Percentiles rank a stretch among this genome's conserved stretches.
Conservation (phyloP, 2,888 invertebrate genomes). For the Cheiracanthium punctorium region DNA sequence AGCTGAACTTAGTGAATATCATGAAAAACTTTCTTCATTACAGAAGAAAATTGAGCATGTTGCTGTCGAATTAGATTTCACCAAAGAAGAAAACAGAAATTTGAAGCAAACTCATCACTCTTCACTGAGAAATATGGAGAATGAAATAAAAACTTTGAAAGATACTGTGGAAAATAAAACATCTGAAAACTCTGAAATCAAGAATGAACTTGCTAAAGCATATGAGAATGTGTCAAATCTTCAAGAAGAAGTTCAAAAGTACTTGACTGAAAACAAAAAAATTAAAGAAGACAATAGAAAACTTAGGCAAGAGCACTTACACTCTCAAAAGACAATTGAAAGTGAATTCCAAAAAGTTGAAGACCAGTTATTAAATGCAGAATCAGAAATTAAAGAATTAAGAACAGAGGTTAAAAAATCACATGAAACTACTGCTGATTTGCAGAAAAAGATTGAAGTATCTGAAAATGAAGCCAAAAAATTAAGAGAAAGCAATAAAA, state of each 20-base stretch:
- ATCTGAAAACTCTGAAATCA: conserved; percentile 55
- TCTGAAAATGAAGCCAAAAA: conserved; percentile 46
- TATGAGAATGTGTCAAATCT: conserved; percentile 60
- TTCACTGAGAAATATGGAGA: conserved; percentile 57
- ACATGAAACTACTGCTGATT: conserved; percentile 24
- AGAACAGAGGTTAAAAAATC: conserved; percentile 49
- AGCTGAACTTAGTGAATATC: conserved; percentile 62
- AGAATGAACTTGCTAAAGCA: conserved; percentile 56
- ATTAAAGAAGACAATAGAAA: conserved; percentile 83
- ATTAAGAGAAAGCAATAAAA: conserved; percentile 51
- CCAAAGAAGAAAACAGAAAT: conserved; percentile 60
- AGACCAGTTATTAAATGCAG: conserved; percentile 45
- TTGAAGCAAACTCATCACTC: conserved; percentile 49
- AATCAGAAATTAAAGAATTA: conserved; percentile 55
- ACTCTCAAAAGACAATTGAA: conserved; percentile 60
- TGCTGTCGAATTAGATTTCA: conserved; percentile 59
- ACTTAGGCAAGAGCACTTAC: conserved; percentile 41
- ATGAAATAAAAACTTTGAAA: conserved; percentile 59
- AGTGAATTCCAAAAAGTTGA: conserved; percentile 57
- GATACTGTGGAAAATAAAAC: conserved; percentile 52
- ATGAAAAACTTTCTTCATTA: conserved; percentile 51
- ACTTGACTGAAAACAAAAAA: conserved; percentile 81
- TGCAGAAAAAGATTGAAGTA: conserved; percentile 50
- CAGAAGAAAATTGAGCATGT: conserved; percentile 63
- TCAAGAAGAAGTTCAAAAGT: conserved; percentile 55